Percentiles rank a stretch among this genome's conserved stretches.
These are phyloP conservation scores for Hyaena hyaena DNA, from an alignment of 2,113 vertebrate genomes.

Conservation along the genomic window DNA sequence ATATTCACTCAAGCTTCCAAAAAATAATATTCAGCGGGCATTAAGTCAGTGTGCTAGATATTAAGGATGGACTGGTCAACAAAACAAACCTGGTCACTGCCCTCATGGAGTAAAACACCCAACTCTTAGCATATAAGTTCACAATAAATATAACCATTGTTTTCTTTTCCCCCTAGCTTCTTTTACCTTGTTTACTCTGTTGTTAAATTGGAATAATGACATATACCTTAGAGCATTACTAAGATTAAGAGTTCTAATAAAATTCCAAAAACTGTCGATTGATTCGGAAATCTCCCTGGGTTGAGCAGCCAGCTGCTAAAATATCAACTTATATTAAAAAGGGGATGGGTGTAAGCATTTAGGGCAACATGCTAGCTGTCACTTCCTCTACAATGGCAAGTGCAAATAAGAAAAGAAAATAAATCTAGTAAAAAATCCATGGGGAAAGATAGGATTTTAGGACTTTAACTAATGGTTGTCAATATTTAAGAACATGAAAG, in stretches of 20 bases:
- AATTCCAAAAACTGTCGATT: neutral
- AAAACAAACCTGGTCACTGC: neutral
- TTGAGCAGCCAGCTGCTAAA: constrained; percentile 23
- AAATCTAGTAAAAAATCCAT: constrained; percentile 62
- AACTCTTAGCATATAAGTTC: neutral
- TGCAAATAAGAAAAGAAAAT: constrained; percentile 66
- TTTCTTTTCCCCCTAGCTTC: neutral
- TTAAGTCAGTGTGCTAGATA: neutral
- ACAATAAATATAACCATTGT: neutral
- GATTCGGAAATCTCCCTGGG: constrained; percentile 38
- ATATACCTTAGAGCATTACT: neutral
- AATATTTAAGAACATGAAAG: constrained; percentile 60
- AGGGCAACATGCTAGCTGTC: constrained; percentile 15
- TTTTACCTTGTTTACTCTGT: neutral
- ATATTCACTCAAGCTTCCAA: constrained; percentile 22
- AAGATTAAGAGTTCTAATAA: constrained; percentile 28
- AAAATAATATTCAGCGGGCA: neutral
- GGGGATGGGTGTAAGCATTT: neutral
- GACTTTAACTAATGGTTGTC: constrained; percentile 38
- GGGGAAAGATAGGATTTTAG: constrained; percentile 14
- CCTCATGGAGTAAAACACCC: neutral
- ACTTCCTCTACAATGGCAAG: constrained; percentile 57
- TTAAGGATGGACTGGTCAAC: neutral
- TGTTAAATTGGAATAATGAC: neutral
- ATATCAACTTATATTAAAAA: neutral